Percentiles rank a stretch among this genome's conserved stretches.
Conservation (phyloP, 2,888 invertebrate species). For the Parapristionchus giblindavisi region DNA sequence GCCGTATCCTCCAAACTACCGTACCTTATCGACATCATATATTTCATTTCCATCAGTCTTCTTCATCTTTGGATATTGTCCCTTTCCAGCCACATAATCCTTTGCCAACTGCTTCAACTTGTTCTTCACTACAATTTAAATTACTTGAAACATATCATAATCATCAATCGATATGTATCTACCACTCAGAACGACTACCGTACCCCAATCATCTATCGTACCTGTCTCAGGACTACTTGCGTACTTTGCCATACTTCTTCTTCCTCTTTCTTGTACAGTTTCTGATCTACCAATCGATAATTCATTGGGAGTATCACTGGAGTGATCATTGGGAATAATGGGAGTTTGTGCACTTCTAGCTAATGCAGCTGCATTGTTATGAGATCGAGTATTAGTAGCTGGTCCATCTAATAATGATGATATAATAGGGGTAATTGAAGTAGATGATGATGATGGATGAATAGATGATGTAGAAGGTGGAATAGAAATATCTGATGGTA, state of each 20-base stretch:
- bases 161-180: neutral
- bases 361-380: too few relatives aligned
- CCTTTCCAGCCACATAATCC: constrained; percentile 13
- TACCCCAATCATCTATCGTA: neutral
- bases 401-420: constrained; percentile 5
- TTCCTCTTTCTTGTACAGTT: constrained; percentile 20
- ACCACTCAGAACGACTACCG: neutral
- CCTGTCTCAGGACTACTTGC: neutral
- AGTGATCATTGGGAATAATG: too few relatives aligned
- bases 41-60: constrained; percentile 19
- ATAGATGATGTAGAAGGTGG: neutral
- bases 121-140: neutral
- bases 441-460: neutral
- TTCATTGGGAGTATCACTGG: neutral
- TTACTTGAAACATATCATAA: neutral
- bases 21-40: constrained; percentile 30
- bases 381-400: constrained; percentile 8
- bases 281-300: neutral
- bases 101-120: constrained; percentile 16
- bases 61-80: constrained; percentile 26
- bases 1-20: neutral
- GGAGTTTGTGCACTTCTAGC: too few relatives aligned
- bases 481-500: neutral
- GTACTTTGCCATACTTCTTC: constrained; percentile 4
- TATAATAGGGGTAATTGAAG: neutral